Base-by-base conservation (phyloP, 2,888 invertebrate genomes). In the Hesperia comma region DNA sequence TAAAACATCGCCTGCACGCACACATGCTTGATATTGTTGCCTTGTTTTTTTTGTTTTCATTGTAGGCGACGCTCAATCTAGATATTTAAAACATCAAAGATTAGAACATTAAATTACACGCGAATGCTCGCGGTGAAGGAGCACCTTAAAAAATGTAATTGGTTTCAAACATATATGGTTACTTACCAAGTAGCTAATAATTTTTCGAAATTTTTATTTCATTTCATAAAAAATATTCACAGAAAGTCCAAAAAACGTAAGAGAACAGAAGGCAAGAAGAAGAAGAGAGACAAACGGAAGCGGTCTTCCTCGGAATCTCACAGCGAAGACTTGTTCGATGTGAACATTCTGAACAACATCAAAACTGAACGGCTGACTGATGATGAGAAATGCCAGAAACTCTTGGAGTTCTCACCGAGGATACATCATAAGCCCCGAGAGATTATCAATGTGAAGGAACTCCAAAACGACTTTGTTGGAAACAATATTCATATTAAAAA, bases 371-470 rank as follows among this genome's bases (percentile, higher is more conserved):
- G 87, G 43, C 67, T 86, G 2, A 90, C 90, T 0, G 92, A 92
- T 19, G 92, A 92, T 32, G 92, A 92, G 43, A 84, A 80, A 51
- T 61, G 66, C 3, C 72, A 77, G 3, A 82, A 80, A 12, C 56
- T 81, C 21, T 70, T 76, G 61, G 81, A 87, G 0, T 91, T 90
- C 61, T 89, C 90, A 0, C 88, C 89, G 0, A 80, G 84, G 54
- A 70, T 69, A 56, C 72, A 68, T 33, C 79, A 79, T 62, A 87
- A 86, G 57, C 86, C 81, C 1, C 75, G 85, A 49, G 89, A 92
- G 71, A 92, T 93, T 1, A 92, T 93, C 1, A 87, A 91, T 43
- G 92, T 93, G 0, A 92, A 90, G 72, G 90, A 93, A 67, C 60
- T 93, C 21, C 92, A 93, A 61, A 90, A 84, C 57, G 91, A 92